Base-by-base conservation (phyloP, 2,113 vertebrate genomes). In the Psilopsiagon aymara region DNA sequence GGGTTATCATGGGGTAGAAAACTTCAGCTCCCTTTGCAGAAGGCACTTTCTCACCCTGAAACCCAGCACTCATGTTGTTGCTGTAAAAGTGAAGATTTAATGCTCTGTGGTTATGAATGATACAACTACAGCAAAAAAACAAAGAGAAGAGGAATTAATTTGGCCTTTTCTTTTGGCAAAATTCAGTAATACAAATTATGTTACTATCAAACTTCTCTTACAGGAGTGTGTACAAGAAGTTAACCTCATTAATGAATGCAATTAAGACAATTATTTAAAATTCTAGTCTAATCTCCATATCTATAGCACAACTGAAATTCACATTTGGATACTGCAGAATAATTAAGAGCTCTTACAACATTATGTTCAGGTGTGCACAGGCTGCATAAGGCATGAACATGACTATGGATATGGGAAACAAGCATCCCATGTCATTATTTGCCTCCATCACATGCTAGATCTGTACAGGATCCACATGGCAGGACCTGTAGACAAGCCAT, bases 81-180 rank as follows among this genome's bases (percentile, higher is more conserved):
- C 10, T 63, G 12, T 15, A 46, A 82, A 76, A 62, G 11, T 14
- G 52, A 82, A 41, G 27, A 46, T 57, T 62, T 27, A 31, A n/a
- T 11, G 28, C 28, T 63, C n/a, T 1, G 0, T 11, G 12, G 21
- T 59, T 31, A 35, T 39, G 4, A 5, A 5, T 41, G 3, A 10
- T 29, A 0, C 12, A 82, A 51, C 28, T 63, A 25, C 39, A 63
- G 10, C 0, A 5, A 33, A 70, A 70, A 67, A 49, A 13, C 2
- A 27, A 12, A 53, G 6, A 15, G 13, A 53, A 21, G 15, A 63
- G 33, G 43, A 63, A 75, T 2, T 2, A 47, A 60, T 55, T 20
- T 39, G 67, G 11, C 49, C 17, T 73, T 49, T 47, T 16, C 33
- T 69, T 35, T 77, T 33, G 21, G 37, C 51, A 87, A 52, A 79